These are phyloP conservation scores for Cynopterus sphinx DNA, from an alignment of 2,797 vertebrate genomes.

Conservation along the genomic window DNA sequence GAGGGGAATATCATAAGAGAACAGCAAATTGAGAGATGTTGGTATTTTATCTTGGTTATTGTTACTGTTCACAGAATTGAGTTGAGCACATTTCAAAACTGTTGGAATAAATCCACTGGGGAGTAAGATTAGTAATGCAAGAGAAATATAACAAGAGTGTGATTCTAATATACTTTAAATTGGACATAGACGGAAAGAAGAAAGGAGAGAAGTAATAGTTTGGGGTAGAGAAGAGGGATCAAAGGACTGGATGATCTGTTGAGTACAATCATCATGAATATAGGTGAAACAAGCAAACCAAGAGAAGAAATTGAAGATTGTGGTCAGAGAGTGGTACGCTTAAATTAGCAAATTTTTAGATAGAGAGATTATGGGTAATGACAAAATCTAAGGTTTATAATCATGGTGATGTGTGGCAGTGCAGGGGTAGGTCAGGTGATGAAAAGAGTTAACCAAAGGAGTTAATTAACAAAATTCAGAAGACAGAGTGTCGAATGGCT, in stretches of 20 bases:
- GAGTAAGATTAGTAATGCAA: neutral
- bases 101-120: neutral
- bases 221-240: neutral
- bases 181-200: neutral
- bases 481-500: neutral
- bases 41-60: neutral
- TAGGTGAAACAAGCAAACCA: neutral
- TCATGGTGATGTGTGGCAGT: neutral
- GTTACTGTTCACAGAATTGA: neutral
- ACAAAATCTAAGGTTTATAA: neutral
- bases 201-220: neutral
- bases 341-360: neutral
- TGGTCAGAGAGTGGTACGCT: neutral
- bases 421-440: neutral
- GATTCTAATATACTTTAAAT: neutral
- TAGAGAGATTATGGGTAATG: neutral
- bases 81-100: conserved; percentile 28
- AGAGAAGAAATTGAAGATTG: neutral
- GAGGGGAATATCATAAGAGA: neutral
- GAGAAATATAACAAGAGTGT: neutral
- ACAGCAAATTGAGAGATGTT: neutral
- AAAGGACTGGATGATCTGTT: neutral
- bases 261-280: neutral
- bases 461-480: neutral
- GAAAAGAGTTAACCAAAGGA: neutral